Base-by-base conservation (phyloP, 2,113 vertebrate species). In the Glaucidium brasilianum region DNA sequence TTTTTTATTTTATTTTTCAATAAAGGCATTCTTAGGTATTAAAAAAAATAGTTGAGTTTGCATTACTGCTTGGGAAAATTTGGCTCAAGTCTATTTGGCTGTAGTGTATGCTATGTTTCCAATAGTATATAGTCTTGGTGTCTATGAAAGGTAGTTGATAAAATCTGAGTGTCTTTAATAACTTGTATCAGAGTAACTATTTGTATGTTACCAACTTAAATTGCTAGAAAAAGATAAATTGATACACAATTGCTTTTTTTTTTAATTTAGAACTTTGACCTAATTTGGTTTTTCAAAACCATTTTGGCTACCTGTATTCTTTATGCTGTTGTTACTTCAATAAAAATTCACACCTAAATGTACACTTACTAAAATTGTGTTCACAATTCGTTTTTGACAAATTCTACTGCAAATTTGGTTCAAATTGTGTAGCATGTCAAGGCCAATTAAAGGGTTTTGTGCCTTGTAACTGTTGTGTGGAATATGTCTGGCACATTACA, bases 321-420 rank as follows among this genome's bases (percentile, higher is more conserved):
- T 99, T 98, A 98, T 99, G 99, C 99, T 99, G 99, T 99, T 99
- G 99, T 99, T 99, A 99, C 99, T 99, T 99, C 98, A 99, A 99
- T 99, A 99, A 99, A 98, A 99, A 98, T 98, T 99, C 98, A 99
- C 99, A 98, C 98, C 98, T 98, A 98, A 98, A 99, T 99, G 99
- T 99, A 99, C 98, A 98, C 98, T 98, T 99, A 98, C 98, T 99
- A 99, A 99, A 99, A 99, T 98, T 98, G 99, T 99, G 99, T 99
- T 99, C 98, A 98, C 98, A 99, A 99, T 99, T 99, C 99, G 98
- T 99, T 99, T 99, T 99, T 99, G 98, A 98, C 98, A 99, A 99
- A 99, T 98, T 99, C 97, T 98, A 96, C 97, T 98, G 98, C 98
- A 99, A 99, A 99, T 99, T 99, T 98, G 98, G 98, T 99, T 98